These are phyloP conservation scores for Aleiodes leptofemur DNA, from an alignment of 2,888 invertebrate genomes.

Conservation along the genomic window DNA sequence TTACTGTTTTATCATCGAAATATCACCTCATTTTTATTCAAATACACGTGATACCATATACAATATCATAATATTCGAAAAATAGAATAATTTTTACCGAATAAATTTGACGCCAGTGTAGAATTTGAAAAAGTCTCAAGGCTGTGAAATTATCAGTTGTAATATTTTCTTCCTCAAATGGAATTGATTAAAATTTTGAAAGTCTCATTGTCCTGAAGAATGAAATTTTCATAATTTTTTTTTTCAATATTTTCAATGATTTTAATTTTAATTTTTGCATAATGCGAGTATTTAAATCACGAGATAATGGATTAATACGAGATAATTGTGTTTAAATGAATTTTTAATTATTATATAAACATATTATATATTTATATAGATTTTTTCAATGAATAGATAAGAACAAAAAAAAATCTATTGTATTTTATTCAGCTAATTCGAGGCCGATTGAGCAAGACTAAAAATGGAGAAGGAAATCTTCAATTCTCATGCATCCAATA, in stretches of 20 bases:
- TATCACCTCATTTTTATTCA: conserved; percentile 10
- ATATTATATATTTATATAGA: background rate
- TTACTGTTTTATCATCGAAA: too few relatives aligned
- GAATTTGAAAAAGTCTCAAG: background rate
- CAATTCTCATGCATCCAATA: conserved; percentile 34
- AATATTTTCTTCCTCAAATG: background rate
- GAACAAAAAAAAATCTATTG: conserved; percentile 11
- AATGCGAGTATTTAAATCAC: background rate
- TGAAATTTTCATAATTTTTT: background rate
- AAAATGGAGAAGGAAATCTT: conserved; percentile 48
- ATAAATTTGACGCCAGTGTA: too few relatives aligned
- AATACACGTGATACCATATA: background rate
- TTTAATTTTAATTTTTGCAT: background rate
- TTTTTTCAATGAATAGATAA: background rate
- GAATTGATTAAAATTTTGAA: background rate
- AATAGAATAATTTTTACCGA: background rate
- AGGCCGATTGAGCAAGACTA: conserved; percentile 6
- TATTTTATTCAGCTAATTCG: background rate
- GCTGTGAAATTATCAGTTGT: background rate
- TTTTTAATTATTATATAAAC: too few relatives aligned
- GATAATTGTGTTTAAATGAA: too few relatives aligned
- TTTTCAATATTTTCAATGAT: background rate
- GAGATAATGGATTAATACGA: too few relatives aligned
- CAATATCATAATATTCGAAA: background rate
- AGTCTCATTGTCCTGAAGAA: background rate